phyloP scores from a whole-genome alignment of 2,797 vertebrate genomes.

The Borostomias antarcticus region DNA sequence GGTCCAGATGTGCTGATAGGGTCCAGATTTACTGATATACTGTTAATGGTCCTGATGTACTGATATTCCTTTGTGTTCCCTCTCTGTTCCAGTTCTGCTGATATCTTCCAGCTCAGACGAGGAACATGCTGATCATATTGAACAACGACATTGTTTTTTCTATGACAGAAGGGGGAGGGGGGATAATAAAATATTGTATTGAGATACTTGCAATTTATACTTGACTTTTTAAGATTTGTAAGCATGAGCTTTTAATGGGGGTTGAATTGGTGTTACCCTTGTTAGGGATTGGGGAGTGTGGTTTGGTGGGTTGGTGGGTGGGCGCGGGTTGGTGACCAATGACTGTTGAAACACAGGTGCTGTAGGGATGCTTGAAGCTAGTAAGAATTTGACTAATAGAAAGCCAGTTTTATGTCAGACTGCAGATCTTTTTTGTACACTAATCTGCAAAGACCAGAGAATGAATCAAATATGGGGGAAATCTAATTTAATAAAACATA shows the following conservation, averaged over 20 bases:
- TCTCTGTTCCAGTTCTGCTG: conserved; percentile 79
- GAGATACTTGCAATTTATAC: conserved; percentile 60
- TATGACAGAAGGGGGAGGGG: conserved; percentile 31
- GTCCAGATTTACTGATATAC: background rate
- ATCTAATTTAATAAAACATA: background rate
- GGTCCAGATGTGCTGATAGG: too few species aligned
- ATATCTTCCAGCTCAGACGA: conserved; percentile 48
- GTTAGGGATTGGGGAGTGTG: background rate
- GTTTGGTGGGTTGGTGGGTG: background rate
- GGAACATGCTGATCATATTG: conserved; percentile 9
- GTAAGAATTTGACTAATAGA: background rate
- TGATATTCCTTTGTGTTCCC: background rate
- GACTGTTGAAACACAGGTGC: background rate
- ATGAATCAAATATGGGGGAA: background rate
- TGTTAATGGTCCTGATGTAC: background rate
- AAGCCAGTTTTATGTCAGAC: background rate
- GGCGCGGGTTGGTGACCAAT: background rate
- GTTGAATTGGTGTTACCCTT: background rate
- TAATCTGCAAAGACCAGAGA: background rate
- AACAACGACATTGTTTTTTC: conserved; percentile 44
- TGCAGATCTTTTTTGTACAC: background rate
- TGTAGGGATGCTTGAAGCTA: background rate
- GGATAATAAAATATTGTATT: conserved; percentile 34
- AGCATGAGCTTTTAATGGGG: conserved; percentile 53
- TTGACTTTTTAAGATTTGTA: conserved; percentile 54